Conservation (phyloP, 2,113 vertebrate genomes). For the Cisticola juncidis region DNA sequence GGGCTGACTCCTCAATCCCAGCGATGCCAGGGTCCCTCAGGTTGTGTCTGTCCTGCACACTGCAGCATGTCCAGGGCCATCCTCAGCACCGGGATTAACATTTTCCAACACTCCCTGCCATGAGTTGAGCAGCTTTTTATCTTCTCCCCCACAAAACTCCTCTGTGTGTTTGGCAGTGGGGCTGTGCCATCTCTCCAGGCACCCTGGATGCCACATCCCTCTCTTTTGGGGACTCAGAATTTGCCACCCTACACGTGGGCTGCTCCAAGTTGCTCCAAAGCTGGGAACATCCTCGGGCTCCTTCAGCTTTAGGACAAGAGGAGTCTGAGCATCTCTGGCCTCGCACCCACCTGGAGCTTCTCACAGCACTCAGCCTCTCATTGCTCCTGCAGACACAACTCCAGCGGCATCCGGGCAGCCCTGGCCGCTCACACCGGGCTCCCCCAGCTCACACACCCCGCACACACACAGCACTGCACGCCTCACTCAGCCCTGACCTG, state of each 20-base stretch:
- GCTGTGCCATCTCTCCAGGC: neutral
- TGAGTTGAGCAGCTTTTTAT: neutral
- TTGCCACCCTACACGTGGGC: neutral
- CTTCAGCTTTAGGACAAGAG: neutral
- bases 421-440: neutral
- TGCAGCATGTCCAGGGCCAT: neutral
- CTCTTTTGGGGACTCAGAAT: neutral
- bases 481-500: constrained; percentile 59
- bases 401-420: neutral
- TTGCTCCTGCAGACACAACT: neutral
- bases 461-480: neutral
- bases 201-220: neutral
- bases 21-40: neutral
- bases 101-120: neutral
- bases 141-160: neutral
- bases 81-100: neutral
- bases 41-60: neutral
- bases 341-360: neutral
- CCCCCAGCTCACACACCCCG: neutral
- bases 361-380: neutral
- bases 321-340: neutral
- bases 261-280: neutral
- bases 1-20: neutral
- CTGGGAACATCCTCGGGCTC: neutral
- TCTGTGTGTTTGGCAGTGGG: neutral